Conservation (phyloP, 1,140 invertebrate species). For the Platyura marginata region DNA sequence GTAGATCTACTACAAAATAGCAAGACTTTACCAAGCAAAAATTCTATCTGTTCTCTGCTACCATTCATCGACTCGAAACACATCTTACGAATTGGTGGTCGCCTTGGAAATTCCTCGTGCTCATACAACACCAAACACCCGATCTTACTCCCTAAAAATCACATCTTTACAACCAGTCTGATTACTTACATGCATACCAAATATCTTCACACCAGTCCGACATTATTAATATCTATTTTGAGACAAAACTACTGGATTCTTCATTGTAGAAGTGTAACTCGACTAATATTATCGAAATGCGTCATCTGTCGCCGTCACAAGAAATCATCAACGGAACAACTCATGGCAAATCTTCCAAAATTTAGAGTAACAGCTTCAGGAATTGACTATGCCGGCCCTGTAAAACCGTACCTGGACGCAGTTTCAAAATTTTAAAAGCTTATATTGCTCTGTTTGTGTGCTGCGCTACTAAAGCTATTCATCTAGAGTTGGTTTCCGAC, state of each 20-base stretch:
- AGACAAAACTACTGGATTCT: not conserved
- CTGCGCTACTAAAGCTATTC: constrained; percentile 13
- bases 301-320: not conserved
- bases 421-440: not conserved
- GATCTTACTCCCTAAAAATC: not conserved
- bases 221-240: not conserved
- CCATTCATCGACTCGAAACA: constrained; percentile 13
- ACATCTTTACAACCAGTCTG: not conserved
- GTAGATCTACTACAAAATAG: not conserved
- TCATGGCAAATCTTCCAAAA: not conserved
- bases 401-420: not conserved
- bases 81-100: constrained; percentile 14
- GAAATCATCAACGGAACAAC: not conserved
- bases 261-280: not conserved
- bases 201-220: not conserved
- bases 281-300: not conserved
- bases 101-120: constrained; percentile 10
- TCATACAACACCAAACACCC: not conserved
- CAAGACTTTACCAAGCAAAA: not conserved
- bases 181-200: not conserved
- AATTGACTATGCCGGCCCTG: not conserved
- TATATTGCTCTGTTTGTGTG: constrained; percentile 4
- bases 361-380: not conserved
- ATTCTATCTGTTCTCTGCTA: constrained; percentile 1
- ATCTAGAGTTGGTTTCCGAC: constrained; percentile 12